phyloP scores from a whole-genome alignment of 2,113 vertebrate species.

The Passer montanus region DNA sequence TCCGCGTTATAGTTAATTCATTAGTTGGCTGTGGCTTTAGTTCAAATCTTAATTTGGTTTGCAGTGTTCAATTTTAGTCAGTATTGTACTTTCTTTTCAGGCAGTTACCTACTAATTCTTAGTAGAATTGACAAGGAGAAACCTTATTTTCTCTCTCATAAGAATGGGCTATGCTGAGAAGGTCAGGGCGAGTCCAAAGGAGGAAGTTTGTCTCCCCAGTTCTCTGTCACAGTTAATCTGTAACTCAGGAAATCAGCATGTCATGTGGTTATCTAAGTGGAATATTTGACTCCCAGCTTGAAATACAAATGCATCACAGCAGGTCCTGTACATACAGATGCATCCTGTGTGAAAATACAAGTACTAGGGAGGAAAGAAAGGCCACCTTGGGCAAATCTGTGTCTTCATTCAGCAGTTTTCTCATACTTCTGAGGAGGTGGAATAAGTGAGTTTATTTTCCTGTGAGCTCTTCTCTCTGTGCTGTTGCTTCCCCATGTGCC shows the following conservation, averaged over 20 bases:
- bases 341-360: background rate
- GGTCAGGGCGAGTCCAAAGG: background rate
- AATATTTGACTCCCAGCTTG: background rate
- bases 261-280: background rate
- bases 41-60: background rate
- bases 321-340: background rate
- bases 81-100: background rate
- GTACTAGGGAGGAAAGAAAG: background rate
- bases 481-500: background rate
- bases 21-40: background rate
- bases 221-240: background rate
- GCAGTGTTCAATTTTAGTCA: background rate
- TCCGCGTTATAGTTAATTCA: background rate
- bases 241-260: background rate
- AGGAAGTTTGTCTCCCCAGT: background rate
- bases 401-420: background rate
- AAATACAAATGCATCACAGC: background rate
- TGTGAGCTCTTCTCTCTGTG: accelerated
- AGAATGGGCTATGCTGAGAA: background rate
- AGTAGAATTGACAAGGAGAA: background rate
- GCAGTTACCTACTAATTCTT: background rate
- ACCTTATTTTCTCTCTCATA: background rate
- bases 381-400: background rate
- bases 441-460: background rate
- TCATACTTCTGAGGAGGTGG: background rate